Base-by-base conservation (phyloP, 1,140 invertebrate species). In the Pseudomyrmex concolor region DNA sequence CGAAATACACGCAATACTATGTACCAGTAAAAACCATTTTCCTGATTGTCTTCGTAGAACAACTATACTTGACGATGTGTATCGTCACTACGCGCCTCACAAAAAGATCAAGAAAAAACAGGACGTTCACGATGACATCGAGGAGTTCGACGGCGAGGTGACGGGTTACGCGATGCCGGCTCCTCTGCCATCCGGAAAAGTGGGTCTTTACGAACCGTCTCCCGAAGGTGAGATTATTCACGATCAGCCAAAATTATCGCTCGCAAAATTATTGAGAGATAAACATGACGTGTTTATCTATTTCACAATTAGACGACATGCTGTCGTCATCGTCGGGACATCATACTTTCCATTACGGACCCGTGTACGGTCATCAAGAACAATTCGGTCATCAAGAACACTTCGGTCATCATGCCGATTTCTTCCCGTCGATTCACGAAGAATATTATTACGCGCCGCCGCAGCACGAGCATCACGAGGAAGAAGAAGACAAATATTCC, bases 51-150 rank as follows among this genome's bases (percentile, higher is more conserved):
- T 63, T 64, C 66, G 85, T 80, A 96, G 96, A 77, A 95, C 95
- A 10, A 94, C 96, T 1, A 95, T 95, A 12, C 86, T 96, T 22
- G 95, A 96, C 85, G 96, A 96, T 83, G 93, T 96, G 48, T 95
- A 96, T 89, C 93, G 94, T 76, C 95, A 96, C 83, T 95, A 94
- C 70, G 90, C 90, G 5, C 91, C 93, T 0, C 83, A 83, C 4
- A 92, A 89, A 67, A 91, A 88, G 63, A 87, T 91, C 2, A 89
- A 80, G 3, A 89, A 90, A 17, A 92, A 89, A 34, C 90, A 91
- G 54, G 89, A 90, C n/a, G 43, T 84, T 10, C 62, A 77, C 5
- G 90, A 94, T n/a, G 92, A 92, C 57, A 90, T 93, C 19, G 91
- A 94, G 19, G 92, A 94, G 57, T 95, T 94, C 70, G 94, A 95